These are phyloP conservation scores for Anorthoa munda DNA, from an alignment of 2,888 invertebrate genomes.

Conservation along the genomic window DNA sequence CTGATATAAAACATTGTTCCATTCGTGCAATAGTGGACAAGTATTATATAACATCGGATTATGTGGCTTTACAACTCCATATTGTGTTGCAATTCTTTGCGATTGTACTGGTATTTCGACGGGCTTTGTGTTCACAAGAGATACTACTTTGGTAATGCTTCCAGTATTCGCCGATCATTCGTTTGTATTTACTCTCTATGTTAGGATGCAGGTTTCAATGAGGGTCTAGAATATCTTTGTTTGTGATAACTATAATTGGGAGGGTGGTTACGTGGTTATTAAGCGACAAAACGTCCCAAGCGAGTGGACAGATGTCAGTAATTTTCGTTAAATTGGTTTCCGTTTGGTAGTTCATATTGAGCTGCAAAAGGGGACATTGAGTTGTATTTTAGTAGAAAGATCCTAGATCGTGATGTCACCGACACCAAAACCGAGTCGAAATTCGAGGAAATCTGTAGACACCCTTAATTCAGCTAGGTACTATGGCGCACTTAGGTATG, in stretches of 20 bases:
- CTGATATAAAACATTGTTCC: slow-evolving; percentile 71
- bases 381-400: slow-evolving; percentile 12
- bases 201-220: slow-evolving; percentile 46
- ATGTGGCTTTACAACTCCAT: slow-evolving; percentile 67
- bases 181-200: slow-evolving; percentile 48
- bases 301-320: background rate
- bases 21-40: slow-evolving; percentile 70
- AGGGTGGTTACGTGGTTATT: slow-evolving; percentile 5
- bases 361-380: slow-evolving; percentile 6
- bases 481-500: background rate
- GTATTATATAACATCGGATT: slow-evolving; percentile 67
- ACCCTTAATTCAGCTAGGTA: background rate
- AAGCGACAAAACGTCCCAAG: background rate
- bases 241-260: slow-evolving; percentile 33
- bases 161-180: slow-evolving; percentile 53
- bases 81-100: slow-evolving; percentile 66
- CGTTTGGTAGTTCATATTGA: slow-evolving; percentile 10
- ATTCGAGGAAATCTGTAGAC: background rate
- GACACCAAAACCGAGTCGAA: background rate
- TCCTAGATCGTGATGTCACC: no score
- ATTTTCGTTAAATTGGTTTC: slow-evolving; percentile 10
- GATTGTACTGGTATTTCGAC: slow-evolving; percentile 58
- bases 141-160: slow-evolving; percentile 61
- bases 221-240: slow-evolving; percentile 25
- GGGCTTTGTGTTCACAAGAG: slow-evolving; percentile 60